Conservation (phyloP, 2,113 vertebrate species). For the Bos javanicus region DNA sequence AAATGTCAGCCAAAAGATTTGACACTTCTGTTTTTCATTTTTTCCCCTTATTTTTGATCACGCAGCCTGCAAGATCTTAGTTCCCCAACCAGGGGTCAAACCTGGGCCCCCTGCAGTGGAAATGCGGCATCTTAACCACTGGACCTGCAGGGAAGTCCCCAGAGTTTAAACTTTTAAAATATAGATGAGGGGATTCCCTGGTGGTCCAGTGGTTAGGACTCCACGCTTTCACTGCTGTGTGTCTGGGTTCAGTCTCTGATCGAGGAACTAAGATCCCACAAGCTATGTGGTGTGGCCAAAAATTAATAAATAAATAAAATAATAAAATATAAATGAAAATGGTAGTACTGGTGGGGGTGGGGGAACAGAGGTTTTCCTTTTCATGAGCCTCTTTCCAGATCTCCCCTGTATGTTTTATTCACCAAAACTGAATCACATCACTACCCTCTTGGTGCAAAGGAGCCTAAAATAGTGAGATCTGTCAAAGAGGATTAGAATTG, state of each 20-base stretch:
- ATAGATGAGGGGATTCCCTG: background rate
- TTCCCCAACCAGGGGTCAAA: background rate
- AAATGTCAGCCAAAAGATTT: background rate
- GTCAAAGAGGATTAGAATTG: background rate
- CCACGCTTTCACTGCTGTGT: background rate
- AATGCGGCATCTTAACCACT: background rate
- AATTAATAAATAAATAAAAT: background rate
- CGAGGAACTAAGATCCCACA: background rate
- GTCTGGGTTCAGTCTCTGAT: background rate
- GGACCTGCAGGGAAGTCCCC: background rate
- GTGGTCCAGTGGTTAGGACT: background rate
- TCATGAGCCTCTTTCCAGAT: background rate
- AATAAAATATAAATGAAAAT: background rate
- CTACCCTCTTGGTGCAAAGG: background rate
- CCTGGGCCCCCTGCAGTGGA: background rate
- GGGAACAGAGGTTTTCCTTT: background rate
- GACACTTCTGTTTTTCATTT: background rate
- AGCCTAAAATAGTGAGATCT: background rate
- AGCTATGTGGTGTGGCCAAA: background rate
- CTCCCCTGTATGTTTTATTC: background rate
- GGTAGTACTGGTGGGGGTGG: too few species aligned
- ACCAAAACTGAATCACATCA: background rate
- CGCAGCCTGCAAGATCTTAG: background rate
- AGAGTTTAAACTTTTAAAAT: background rate
- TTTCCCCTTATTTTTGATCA: background rate